Base-by-base conservation (phyloP, 2,113 vertebrate species). In the Etheostoma cragini region DNA sequence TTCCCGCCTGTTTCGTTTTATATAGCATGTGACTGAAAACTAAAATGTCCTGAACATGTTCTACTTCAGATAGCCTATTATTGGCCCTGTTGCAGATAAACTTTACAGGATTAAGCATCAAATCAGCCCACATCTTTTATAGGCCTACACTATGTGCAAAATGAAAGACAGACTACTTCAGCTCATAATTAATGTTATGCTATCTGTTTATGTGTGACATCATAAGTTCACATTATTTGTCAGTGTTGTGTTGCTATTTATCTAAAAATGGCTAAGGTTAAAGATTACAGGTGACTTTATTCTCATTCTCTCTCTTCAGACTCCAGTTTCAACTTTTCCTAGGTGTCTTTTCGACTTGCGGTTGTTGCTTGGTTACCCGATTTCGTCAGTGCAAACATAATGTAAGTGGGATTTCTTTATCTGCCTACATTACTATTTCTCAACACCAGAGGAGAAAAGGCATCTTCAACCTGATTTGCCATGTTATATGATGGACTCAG, bases 1-100 rank as follows among this genome's bases (percentile, higher is more conserved):
- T 87, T 93, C 89, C 86, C 90, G 87, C 91, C 86, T 62, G 76
- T 80, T 90, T 88, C 47, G 38, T 65, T 72, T 74, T 14, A 52
- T 33, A 72, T 24, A 45, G 0, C 38, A 8, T 38, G 8, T 42
- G 38, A 4, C 4, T 65, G 16, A 65, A 45, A 11, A 47, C 16
- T 14, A 26, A 77, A 12, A 69, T 53, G 6, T 38, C 6, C 13
- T 65, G 4, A 30, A n/a, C 46, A 46, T 14, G n/a, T 42, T 47
- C 14, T 24, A n/a, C n/a, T n/a, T n/a, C n/a, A n/a, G n/a, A n/a
- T n/a, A n/a, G n/a, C n/a, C n/a, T n/a, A 7, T 47, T 19, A 35
- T 19, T 46, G 22, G 0, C 19, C 21, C 2, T 56, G 16, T 10
- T 8, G 46, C 35, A 30, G 5, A 35, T 11, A 17, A 45, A 19